phyloP scores from a whole-genome alignment of 2,797 vertebrate genomes.

The Pseudocheirus occidentalis region DNA sequence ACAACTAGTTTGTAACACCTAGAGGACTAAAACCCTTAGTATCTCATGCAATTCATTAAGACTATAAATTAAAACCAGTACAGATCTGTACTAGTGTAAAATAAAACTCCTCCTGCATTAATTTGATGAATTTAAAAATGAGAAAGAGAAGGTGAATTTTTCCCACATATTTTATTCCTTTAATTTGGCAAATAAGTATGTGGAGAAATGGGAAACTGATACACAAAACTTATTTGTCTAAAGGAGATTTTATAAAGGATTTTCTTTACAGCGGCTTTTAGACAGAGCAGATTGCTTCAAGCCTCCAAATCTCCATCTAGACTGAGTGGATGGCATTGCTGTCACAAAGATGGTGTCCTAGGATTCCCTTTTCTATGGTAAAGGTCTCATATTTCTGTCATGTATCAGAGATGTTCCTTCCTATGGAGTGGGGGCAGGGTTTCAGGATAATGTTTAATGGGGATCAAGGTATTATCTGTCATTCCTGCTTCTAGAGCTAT shows the following conservation, averaged over 20 bases:
- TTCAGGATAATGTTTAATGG: not conserved
- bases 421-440: not conserved
- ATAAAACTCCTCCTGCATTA: not conserved
- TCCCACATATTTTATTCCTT: not conserved
- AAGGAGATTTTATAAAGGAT: not conserved
- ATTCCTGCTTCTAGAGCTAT: not conserved
- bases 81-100: not conserved
- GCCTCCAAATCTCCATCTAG: not conserved
- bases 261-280: not conserved
- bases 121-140: not conserved
- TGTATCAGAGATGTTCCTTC: not conserved
- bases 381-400: not conserved
- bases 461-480: not conserved
- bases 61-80: not conserved
- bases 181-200: not conserved
- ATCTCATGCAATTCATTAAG: not conserved
- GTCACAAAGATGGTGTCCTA: not conserved
- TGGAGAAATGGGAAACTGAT: not conserved
- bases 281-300: not conserved
- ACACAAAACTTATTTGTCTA: not conserved
- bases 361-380: not conserved
- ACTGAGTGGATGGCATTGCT: not conserved
- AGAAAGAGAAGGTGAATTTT: not conserved
- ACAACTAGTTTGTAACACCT: not conserved
- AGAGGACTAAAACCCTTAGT: not conserved